Evolutionary conservation across 1,140 invertebrate genomes (phyloP), one percentile per base, ranked within the genome.

Genomic region (Scylla paramamosain): DNA sequence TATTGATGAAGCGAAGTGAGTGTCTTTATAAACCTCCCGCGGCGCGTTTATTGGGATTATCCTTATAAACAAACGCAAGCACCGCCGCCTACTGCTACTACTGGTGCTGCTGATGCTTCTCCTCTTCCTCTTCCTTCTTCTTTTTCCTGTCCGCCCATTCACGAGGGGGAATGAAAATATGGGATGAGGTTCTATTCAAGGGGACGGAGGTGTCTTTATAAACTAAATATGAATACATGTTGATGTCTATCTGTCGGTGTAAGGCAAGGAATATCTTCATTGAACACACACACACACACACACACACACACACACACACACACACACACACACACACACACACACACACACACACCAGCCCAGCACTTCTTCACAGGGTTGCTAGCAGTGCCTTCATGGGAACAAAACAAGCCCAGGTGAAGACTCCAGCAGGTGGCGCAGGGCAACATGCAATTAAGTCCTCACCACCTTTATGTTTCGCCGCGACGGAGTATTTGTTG

Each of bases 321-420:
- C 67, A n/a, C 67, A 77, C 67, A 77, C 25, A 77, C 67, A 77
- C 67, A 77, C 67, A n/a, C 67, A 77, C 67, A 77, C 67, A 77
- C 67, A 77, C 67, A n/a, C 67, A n/a, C 67, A n/a, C 67, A 77
- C 67, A 77, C 67, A 77, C 67, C n/a, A n/a, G 20, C 67, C 8
- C 67, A n/a, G 20, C 67, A n/a, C 1, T 20, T 20, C 52, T 20
- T n/a, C 67, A 77, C 1, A n/a, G 8, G 20, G 67, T 77, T n/a
- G n/a, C 12, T 77, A n/a, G 25, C 25, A 77, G 25, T 77, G 20
- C 20, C 67, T n/a, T 25, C 25, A 25, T 3, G 20, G 20, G 4
- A 77, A 77, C 20, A 77, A 77, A n/a, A 77, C 67, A 77, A 77
- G 20, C 67, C 20, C 4, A 25, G 20, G 67, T n/a, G 16, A 25